Evolutionary conservation across 2,113 vertebrate species (phyloP).

Genomic region (Marmota monax): DNA sequence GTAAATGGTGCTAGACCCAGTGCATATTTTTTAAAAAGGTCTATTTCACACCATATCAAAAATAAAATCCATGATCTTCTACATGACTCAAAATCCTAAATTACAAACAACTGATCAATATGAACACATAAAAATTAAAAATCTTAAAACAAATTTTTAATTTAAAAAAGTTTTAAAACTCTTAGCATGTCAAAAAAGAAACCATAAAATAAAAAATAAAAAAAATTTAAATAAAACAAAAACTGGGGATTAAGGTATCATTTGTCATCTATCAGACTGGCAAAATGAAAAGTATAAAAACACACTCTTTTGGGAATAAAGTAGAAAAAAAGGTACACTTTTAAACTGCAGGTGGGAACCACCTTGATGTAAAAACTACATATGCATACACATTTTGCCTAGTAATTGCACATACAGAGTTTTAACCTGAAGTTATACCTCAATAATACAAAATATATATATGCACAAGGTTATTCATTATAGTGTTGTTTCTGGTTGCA

Average conservation of each 20-base stretch:
- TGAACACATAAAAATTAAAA: slow-evolving; percentile 54
- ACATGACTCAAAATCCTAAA: slow-evolving; percentile 33
- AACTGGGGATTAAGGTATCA: neutral
- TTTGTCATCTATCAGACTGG: neutral
- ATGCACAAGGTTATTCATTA: neutral
- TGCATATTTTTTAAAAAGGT: neutral
- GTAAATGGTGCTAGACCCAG: neutral
- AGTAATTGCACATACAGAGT: neutral
- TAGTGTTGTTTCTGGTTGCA: neutral
- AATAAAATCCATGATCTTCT: neutral
- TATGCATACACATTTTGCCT: neutral
- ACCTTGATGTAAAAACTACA: neutral
- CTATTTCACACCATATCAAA: neutral
- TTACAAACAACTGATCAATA: neutral
- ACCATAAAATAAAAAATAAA: neutral
- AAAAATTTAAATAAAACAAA: too few species aligned
- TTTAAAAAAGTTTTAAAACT: neutral
- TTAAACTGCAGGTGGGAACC: neutral
- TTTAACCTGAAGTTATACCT: neutral
- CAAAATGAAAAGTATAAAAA: neutral
- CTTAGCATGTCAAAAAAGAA: neutral
- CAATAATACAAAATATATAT: slow-evolving; percentile 35
- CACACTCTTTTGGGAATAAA: neutral
- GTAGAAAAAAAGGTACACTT: neutral
- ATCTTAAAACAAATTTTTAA: neutral